Evolutionary conservation across 2,797 vertebrate genomes (phyloP).

Genomic region (Atherinosoma microstoma): DNA sequence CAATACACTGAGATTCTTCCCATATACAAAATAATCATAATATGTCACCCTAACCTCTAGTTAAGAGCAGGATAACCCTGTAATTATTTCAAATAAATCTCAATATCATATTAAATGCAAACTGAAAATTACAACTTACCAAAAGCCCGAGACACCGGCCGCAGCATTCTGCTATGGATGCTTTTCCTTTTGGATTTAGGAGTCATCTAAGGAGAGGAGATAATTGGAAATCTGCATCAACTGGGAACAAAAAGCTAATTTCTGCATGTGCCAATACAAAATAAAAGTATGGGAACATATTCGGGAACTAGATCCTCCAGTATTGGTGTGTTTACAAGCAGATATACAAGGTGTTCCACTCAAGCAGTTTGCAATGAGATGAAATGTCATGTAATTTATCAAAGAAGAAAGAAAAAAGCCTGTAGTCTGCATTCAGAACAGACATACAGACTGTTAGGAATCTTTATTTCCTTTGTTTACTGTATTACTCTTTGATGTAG

Average conservation of each 20-base stretch:
- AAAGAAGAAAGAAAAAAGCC: neutral
- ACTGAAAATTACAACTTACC: slow-evolving; percentile 79
- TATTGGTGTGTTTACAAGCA: too few species aligned
- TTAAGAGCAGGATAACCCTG: rapidly evolving
- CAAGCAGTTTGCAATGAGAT: neutral
- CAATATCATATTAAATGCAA: neutral
- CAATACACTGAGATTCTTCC: neutral
- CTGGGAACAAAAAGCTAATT: neutral
- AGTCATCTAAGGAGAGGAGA: slow-evolving; percentile 88
- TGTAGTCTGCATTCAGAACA: neutral
- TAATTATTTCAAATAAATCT: neutral
- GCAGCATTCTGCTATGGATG: slow-evolving; percentile 97
- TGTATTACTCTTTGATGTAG: neutral
- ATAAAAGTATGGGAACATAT: neutral
- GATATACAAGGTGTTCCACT: neutral
- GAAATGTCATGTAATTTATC: neutral
- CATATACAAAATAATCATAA: neutral
- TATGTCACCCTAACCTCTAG: neutral
- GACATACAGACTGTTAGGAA: neutral
- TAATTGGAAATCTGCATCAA: neutral
- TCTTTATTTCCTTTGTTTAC: neutral
- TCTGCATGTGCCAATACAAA: neutral
- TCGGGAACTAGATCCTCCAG: neutral
- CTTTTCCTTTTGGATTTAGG: slow-evolving; percentile 98
- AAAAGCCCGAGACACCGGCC: slow-evolving; percentile 97